phyloP scores from a whole-genome alignment of 2,888 invertebrate genomes.

The Pilophorus perplexus region DNA sequence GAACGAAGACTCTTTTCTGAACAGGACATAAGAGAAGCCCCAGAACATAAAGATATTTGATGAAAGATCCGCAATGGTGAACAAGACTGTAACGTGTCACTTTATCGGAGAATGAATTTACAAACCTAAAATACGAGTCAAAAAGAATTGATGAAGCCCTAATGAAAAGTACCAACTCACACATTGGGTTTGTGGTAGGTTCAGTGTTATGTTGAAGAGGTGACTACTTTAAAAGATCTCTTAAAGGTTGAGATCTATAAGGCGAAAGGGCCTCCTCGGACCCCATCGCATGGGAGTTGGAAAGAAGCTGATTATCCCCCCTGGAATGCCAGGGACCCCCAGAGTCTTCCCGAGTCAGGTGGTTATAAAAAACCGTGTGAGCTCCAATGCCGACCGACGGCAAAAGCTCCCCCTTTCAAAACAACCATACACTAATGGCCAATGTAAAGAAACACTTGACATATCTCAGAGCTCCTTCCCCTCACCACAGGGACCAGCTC shows the following conservation, averaged over 20 bases:
- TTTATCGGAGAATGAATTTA: too few relatives aligned
- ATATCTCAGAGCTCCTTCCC: constrained; percentile 30
- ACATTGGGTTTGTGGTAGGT: too few relatives aligned
- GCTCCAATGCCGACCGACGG: constrained; percentile 36
- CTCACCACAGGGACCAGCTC: constrained; percentile 2
- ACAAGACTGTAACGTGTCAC: too few relatives aligned
- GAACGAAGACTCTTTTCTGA: too few relatives aligned
- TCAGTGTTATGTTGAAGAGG: too few relatives aligned
- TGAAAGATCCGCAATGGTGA: too few relatives aligned
- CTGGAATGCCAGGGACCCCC: constrained; percentile 11
- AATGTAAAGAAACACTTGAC: constrained; percentile 41
- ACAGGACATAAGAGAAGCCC: too few relatives aligned
- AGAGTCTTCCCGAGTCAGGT: constrained; percentile 30
- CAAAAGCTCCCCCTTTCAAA: constrained; percentile 27
- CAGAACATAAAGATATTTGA: too few relatives aligned
- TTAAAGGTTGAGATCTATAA: constrained; percentile 8
- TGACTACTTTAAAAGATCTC: too few relatives aligned
- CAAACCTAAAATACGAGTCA: too few relatives aligned
- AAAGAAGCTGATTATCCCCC: constrained; percentile 30
- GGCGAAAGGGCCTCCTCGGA: constrained; percentile 13
- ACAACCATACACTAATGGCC: constrained; percentile 39
- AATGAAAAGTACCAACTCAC: too few relatives aligned
- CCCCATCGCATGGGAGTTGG: constrained; percentile 7
- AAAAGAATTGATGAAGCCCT: too few relatives aligned
- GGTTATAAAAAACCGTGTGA: constrained; percentile 39